phyloP scores from a whole-genome alignment of 2,888 invertebrate species.

The Chrysomela aeneicollis region DNA sequence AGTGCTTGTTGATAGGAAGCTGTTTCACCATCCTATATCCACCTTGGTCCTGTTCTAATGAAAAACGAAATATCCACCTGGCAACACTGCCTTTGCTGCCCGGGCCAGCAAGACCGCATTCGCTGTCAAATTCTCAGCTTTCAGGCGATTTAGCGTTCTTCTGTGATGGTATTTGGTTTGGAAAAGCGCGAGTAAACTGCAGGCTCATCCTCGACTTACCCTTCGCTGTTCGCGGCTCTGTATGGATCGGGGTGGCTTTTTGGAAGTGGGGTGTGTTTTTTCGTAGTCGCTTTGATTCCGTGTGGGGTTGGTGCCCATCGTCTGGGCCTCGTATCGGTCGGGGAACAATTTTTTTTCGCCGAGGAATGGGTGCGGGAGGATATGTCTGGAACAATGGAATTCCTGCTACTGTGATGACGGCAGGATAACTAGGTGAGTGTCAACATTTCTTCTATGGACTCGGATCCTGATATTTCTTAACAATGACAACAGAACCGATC shows the following conservation, averaged over 20 bases:
- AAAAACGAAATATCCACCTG: no score
- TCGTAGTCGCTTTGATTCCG: conserved; percentile 13
- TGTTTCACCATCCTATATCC: no score
- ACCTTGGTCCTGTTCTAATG: no score
- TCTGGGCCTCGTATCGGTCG: background rate
- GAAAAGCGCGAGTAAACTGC: conserved; percentile 32
- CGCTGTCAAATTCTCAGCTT: conserved; percentile 52
- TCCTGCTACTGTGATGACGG: conserved; percentile 26
- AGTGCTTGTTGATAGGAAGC: no score
- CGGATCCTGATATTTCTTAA: no score
- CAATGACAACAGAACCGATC: no score
- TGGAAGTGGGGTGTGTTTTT: background rate
- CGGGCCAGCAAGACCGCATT: conserved; percentile 50
- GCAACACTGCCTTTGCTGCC: no score
- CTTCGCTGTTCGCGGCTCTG: background rate
- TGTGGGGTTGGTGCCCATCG: background rate
- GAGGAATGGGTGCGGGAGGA: conserved; percentile 24
- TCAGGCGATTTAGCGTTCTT: conserved; percentile 44
- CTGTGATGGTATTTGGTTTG: conserved; percentile 40
- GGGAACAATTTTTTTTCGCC: background rate
- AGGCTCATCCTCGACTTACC: background rate
- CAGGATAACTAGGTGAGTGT: conserved; percentile 32
- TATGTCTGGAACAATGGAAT: conserved; percentile 21
- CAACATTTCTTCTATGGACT: background rate
- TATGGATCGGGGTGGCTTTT: conserved; percentile 16